Conservation (phyloP, 1,140 invertebrate genomes). For the Nebria ingens region DNA sequence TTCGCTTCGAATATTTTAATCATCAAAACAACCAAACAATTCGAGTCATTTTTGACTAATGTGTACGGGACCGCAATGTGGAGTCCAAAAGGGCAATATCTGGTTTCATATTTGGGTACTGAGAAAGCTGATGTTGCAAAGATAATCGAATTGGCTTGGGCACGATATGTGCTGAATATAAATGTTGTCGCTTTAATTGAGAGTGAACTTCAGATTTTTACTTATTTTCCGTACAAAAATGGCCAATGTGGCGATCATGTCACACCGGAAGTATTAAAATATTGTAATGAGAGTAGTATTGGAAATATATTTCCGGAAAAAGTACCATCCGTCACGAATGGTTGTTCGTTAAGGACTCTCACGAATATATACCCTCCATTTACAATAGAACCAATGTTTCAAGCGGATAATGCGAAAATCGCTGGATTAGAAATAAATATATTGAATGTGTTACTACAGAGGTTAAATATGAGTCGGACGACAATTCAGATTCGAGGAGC, state of each 20-base stretch:
- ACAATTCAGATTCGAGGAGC: not conserved
- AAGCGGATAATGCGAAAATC: not conserved
- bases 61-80: not conserved
- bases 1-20: not conserved
- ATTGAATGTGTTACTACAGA: not conserved
- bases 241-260: not conserved
- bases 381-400: not conserved
- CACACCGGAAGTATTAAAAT: not conserved
- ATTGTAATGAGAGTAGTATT: not conserved
- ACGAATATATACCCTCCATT: not conserved
- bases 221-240: not conserved
- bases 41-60: not conserved
- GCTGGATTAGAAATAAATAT: not conserved
- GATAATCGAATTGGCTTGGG: not conserved
- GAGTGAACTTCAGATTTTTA: not conserved
- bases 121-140: not conserved
- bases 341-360: not conserved
- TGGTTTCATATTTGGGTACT: not conserved
- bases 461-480: not conserved
- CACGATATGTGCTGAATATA: not conserved
- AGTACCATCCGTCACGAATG: not conserved
- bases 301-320: not conserved
- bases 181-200: not conserved
- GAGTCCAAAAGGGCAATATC: not conserved
- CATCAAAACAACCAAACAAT: not conserved